Conservation (phyloP, 2,888 invertebrate genomes). For the Eilema caniola region DNA sequence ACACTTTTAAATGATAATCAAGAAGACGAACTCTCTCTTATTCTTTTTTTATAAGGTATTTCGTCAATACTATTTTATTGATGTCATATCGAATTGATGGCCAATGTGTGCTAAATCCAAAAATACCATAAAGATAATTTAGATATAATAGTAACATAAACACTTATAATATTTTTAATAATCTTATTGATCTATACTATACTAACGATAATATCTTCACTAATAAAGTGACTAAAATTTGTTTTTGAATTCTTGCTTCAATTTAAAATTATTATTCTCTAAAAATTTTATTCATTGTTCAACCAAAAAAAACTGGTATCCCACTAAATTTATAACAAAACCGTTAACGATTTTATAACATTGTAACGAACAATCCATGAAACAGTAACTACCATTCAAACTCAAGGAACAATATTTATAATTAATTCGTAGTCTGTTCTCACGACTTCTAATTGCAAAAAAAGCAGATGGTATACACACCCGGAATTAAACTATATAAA, state of each 20-base stretch:
- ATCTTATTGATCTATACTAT: too few relatives aligned
- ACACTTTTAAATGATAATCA: constrained; percentile 22
- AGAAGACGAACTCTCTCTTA: too few relatives aligned
- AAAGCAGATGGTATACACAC: constrained; percentile 78
- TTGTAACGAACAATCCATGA: constrained; percentile 30
- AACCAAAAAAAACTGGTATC: background rate
- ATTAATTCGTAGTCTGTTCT: constrained; percentile 80
- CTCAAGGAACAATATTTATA: constrained; percentile 55
- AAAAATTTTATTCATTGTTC: background rate
- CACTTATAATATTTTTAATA: too few relatives aligned
- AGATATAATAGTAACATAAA: too few relatives aligned
- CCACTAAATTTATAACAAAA: constrained; percentile 35
- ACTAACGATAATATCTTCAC: too few relatives aligned
- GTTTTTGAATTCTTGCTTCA: too few relatives aligned
- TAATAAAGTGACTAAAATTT: too few relatives aligned
- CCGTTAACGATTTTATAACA: constrained; percentile 41
- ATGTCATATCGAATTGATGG: background rate
- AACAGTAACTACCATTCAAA: constrained; percentile 44
- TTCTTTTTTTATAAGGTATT: too few relatives aligned
- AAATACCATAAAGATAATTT: too few relatives aligned
- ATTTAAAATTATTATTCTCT: background rate
- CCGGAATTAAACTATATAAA: constrained; percentile 68
- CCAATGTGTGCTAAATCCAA: background rate
- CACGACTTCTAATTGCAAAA: constrained; percentile 84
- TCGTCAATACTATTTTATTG: too few relatives aligned